A percentile compares a stretch with the other conserved stretches of the same genome.
phyloP scores from a whole-genome alignment of 2,888 invertebrate genomes.

The Lepidocyrtoides sp. region DNA sequence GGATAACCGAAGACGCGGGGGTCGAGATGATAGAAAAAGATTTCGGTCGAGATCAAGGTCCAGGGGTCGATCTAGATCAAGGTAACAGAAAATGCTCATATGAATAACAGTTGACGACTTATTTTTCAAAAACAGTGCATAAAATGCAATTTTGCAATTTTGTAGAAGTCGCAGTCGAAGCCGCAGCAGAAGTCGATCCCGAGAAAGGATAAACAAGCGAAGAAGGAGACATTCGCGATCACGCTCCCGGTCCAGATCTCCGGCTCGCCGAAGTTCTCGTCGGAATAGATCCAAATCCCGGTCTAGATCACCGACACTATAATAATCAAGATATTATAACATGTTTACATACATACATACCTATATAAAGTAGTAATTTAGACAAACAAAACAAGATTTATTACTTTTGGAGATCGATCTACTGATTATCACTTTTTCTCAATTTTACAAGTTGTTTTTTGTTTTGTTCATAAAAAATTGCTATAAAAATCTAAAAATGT shows the following conservation, averaged over 20 bases:
- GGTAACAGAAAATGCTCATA: slow-evolving; percentile 57
- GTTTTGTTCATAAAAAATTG: too few relatives aligned
- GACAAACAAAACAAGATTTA: too few relatives aligned
- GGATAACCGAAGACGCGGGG: slow-evolving; percentile 14
- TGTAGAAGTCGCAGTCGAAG: slow-evolving; percentile 66
- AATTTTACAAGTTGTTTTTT: too few relatives aligned
- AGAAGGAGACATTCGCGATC: slow-evolving; percentile 58
- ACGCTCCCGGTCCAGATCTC: slow-evolving; percentile 78
- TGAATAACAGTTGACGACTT: too few relatives aligned
- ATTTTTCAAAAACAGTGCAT: too few relatives aligned
- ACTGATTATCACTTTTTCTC: too few relatives aligned
- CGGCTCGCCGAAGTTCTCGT: slow-evolving; percentile 46
- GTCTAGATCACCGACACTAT: slow-evolving; percentile 68
- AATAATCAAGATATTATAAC: background rate
- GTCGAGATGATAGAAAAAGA: slow-evolving; percentile 63
- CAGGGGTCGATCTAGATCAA: slow-evolving; percentile 72
- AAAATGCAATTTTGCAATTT: slow-evolving; percentile 5
- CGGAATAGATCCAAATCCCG: slow-evolving; percentile 70
- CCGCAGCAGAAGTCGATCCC: slow-evolving; percentile 72
- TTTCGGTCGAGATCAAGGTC: slow-evolving; percentile 72
- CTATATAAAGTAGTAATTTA: too few relatives aligned
- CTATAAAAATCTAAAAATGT: too few relatives aligned
- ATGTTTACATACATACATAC: too few relatives aligned
- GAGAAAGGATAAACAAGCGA: slow-evolving; percentile 67
- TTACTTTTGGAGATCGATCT: too few relatives aligned